Evolutionary conservation across 2,888 invertebrate species (phyloP).

Genomic region (Junonia oenone): DNA sequence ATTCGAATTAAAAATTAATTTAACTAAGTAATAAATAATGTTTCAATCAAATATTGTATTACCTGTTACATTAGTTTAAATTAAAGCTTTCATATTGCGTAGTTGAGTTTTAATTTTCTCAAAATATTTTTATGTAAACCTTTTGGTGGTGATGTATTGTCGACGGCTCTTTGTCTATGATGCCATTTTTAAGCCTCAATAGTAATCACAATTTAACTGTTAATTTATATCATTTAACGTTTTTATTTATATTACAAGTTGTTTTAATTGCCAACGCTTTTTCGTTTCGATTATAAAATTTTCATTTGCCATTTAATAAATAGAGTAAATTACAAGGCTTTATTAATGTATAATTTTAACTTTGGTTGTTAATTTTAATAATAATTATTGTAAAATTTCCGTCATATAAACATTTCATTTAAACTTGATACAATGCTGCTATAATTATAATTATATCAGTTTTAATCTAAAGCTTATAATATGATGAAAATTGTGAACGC

Average conservation of each 20-base stretch:
- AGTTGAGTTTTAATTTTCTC: too few relatives aligned
- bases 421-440: too few relatives aligned
- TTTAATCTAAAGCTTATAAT: too few relatives aligned
- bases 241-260: conserved; percentile 1
- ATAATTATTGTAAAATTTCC: background rate
- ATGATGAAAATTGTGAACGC: too few relatives aligned
- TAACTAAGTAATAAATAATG: too few relatives aligned
- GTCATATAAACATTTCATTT: background rate
- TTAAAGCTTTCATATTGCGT: too few relatives aligned
- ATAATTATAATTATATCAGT: too few relatives aligned
- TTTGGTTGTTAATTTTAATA: background rate
- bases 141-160: background rate
- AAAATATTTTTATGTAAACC: background rate
- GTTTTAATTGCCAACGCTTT: conserved; percentile 9
- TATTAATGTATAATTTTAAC: background rate
- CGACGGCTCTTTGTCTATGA: too few relatives aligned
- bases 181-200: background rate
- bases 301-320: conserved; percentile 5
- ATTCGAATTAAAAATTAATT: too few relatives aligned
- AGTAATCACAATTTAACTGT: background rate
- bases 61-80: too few relatives aligned
- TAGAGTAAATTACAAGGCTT: background rate
- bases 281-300: conserved; percentile 8
- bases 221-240: background rate
- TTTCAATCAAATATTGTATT: too few relatives aligned